A percentile compares a stretch with the other conserved stretches of the same genome.
Evolutionary conservation across 2,888 invertebrate genomes (phyloP).

Genomic region (Carterocephalus palaemon): DNA sequence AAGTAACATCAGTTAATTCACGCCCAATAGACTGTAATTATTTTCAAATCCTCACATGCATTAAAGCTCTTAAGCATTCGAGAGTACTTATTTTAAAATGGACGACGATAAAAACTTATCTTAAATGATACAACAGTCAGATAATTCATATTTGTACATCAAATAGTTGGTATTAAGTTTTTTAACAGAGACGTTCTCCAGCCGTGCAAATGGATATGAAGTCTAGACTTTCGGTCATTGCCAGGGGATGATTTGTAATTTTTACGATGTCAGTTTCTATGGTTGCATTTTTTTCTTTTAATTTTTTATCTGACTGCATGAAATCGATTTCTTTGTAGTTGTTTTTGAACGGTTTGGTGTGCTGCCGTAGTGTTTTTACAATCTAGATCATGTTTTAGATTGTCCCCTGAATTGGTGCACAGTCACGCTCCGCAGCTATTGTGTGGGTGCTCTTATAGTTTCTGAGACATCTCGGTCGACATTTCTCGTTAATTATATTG

Average conservation of each 20-base stretch:
- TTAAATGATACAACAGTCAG: conserved; percentile 34
- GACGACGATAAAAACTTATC: conserved; percentile 48
- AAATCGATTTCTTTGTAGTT: conserved; percentile 69
- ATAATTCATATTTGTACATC: conserved; percentile 57
- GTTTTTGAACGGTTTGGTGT: conserved; percentile 60
- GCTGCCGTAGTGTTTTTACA: conserved; percentile 66
- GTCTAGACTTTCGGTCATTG: conserved; percentile 71
- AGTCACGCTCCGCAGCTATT: conserved; percentile 67
- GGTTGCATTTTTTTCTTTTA: conserved; percentile 59
- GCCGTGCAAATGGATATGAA: conserved; percentile 39
- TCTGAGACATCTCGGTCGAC: conserved; percentile 57
- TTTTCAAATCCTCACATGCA: conserved; percentile 46
- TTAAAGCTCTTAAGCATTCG: conserved; percentile 49
- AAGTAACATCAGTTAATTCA: conserved; percentile 53
- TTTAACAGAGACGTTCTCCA: conserved; percentile 46
- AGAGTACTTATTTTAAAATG: conserved; percentile 55
- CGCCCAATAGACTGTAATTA: conserved; percentile 52
- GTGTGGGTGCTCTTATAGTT: conserved; percentile 62
- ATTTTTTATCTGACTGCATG: conserved; percentile 57
- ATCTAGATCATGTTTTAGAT: conserved; percentile 75
- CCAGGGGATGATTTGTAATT: conserved; percentile 73
- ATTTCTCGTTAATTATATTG: conserved; percentile 68
- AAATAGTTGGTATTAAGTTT: conserved; percentile 53
- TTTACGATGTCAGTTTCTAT: conserved; percentile 51
- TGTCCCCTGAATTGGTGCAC: conserved; percentile 62